A percentile compares a stretch with the other conserved stretches of the same genome.
Evolutionary conservation across 2,797 vertebrate genomes (phyloP).

Genomic region (Odontamblyopus lacepedii): DNA sequence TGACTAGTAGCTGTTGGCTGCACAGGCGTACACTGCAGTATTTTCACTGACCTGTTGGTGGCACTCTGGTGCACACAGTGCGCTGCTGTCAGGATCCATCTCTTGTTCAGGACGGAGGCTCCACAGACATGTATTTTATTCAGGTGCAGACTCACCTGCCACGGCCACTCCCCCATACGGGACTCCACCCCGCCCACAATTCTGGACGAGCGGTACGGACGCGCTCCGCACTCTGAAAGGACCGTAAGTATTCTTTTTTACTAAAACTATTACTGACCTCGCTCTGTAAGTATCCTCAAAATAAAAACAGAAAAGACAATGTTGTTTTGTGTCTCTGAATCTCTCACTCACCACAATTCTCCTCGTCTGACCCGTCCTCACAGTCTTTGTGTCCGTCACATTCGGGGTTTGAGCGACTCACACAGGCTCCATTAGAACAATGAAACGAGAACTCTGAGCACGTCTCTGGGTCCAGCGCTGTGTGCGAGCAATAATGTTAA

Average conservation of each 20-base stretch:
- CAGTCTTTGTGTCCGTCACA: constrained; percentile 87
- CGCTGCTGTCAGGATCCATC: constrained; percentile 89
- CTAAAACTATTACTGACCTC: background rate
- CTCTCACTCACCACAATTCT: constrained; percentile 76
- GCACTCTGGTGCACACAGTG: constrained; percentile 84
- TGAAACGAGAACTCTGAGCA: constrained; percentile 83
- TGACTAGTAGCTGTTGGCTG: background rate
- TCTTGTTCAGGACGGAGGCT: constrained; percentile 82
- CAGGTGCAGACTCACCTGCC: constrained; percentile 94
- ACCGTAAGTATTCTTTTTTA: background rate
- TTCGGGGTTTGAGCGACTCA: constrained; percentile 88
- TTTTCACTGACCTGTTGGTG: constrained; percentile 68
- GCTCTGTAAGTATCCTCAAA: background rate
- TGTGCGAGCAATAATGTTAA: background rate
- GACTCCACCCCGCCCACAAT: constrained; percentile 86
- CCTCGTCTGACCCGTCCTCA: constrained; percentile 85
- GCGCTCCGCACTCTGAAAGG: constrained; percentile 81
- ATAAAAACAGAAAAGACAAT: background rate
- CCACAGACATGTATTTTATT: constrained; percentile 82
- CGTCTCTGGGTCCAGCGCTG: constrained; percentile 20
- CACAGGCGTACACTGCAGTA: background rate
- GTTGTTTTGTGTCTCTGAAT: background rate
- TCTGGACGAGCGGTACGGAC: constrained; percentile 74
- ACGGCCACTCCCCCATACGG: constrained; percentile 86
- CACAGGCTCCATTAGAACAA: constrained; percentile 78